Percentiles rank a stretch among this genome's conserved stretches.
phyloP scores from a whole-genome alignment of 2,888 invertebrate species.

The Drosophila nigricruria region DNA sequence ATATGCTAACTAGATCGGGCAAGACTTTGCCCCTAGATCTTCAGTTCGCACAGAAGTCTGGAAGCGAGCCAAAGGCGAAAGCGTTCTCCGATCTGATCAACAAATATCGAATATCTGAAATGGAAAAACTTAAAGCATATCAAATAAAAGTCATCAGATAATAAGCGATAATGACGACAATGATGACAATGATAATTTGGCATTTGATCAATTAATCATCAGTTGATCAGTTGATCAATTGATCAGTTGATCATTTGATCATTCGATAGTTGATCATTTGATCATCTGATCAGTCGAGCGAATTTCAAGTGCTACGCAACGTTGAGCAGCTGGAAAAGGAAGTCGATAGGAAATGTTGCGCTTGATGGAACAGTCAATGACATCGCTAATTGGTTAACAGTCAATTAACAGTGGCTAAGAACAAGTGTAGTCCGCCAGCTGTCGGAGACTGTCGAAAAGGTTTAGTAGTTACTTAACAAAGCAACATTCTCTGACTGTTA shows the following conservation, averaged over 20 bases:
- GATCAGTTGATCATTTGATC: background rate
- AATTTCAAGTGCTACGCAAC: slow-evolving; percentile 43
- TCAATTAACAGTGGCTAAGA: slow-evolving; percentile 3
- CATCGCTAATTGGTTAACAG: slow-evolving; percentile 19
- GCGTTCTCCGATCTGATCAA: background rate
- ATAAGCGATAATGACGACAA: slow-evolving; percentile 10
- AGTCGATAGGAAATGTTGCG: slow-evolving; percentile 17
- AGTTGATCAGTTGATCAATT: background rate
- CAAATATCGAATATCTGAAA: background rate
- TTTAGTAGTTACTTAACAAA: background rate
- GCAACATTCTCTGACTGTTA: too few relatives aligned
- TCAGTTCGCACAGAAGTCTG: too few relatives aligned
- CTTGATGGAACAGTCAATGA: slow-evolving; percentile 26
- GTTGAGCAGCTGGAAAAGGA: slow-evolving; percentile 29
- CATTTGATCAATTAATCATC: background rate
- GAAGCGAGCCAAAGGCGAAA: slow-evolving; percentile 9
- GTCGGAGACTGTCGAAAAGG: background rate
- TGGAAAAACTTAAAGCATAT: background rate
- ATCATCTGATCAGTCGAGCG: slow-evolving; percentile 8
- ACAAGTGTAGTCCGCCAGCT: background rate
- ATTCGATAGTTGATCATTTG: slow-evolving; percentile 17
- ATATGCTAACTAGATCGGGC: slow-evolving; percentile 6
- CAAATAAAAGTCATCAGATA: background rate
- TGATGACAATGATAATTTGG: background rate
- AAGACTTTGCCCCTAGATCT: background rate